Evolutionary conservation across 2,888 invertebrate species (phyloP), one percentile per base, ranked within the genome.

Genomic region (Hipparchia semele): DNA sequence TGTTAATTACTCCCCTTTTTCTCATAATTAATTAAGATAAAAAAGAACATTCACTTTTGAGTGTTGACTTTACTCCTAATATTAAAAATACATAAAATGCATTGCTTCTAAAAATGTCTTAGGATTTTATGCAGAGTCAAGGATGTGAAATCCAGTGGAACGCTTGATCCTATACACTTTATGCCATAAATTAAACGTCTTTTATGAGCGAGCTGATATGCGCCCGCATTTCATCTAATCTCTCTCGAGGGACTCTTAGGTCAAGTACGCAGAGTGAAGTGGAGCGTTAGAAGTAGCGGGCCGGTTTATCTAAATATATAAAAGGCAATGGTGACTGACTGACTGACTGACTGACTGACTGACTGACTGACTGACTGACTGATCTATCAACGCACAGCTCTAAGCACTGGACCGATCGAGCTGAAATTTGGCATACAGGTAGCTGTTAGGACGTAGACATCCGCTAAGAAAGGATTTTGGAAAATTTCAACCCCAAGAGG

Each of bases 161-260:
- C 46, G 13, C 68, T 49, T 61, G 60, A 72, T 76, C 72, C 46
- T 49, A 51, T 62, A 33, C n/a, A 49, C 49, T 49, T 67, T 46
- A 66, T 39, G 68, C 72, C 53, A 74, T 76, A 73, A 76, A 74
- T 76, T 74, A 72, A 74, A 76, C 65, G 72, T 71, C 72, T 74
- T 70, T 74, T 76, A 73, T 74, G 68, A 74, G 68, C 68, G 39
- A 62, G 68, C 74, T 66, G 74, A 74, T 76, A 77, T 74, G 75
- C 60, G 67, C 74, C 75, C 77, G 75, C 75, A 76, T 77, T 73
- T 62, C 76, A 69, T 49, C 71, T 77, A 75, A 75, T 77, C 75
- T 75, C 72, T 73, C 75, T 65, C 77, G 12, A 68, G 75, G 71
- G 74, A 69, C 68, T 70, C 66, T 75, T 69, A 74, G 72, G 70